Conservation (phyloP, 2,888 invertebrate genomes). For the Spodoptera littoralis region DNA sequence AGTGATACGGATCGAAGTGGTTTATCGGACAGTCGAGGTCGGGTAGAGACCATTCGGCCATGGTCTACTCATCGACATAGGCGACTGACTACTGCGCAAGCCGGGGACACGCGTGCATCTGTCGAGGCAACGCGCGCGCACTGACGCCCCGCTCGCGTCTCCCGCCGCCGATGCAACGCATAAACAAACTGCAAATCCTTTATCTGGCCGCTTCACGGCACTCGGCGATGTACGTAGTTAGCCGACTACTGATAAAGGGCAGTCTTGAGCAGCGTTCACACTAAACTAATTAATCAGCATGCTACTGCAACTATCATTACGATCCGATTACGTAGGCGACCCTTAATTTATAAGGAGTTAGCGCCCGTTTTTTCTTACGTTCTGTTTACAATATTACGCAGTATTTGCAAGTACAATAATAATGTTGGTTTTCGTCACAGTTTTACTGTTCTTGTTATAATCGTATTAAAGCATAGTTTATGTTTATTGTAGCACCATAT, state of each 20-base stretch:
- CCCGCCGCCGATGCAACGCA: slow-evolving; percentile 73
- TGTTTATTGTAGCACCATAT: slow-evolving; percentile 10
- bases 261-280: slow-evolving; percentile 59
- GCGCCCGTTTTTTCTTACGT: slow-evolving; percentile 16
- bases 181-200: slow-evolving; percentile 84
- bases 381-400: slow-evolving; percentile 55
- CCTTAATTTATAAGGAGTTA: slow-evolving; percentile 6
- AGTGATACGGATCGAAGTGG: slow-evolving; percentile 61
- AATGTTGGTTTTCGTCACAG: slow-evolving; percentile 29
- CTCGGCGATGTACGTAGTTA: slow-evolving; percentile 67
- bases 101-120: slow-evolving; percentile 73
- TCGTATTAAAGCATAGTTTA: slow-evolving; percentile 30
- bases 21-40: slow-evolving; percentile 65
- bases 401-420: slow-evolving; percentile 34
- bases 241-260: slow-evolving; percentile 73
- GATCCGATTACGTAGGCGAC: slow-evolving; percentile 18
- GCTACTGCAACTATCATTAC: slow-evolving; percentile 16
- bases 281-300: slow-evolving; percentile 52
- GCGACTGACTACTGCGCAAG: slow-evolving; percentile 65
- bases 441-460: slow-evolving; percentile 36
- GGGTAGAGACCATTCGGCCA: slow-evolving; percentile 73
- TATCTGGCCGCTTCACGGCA: slow-evolving; percentile 71
- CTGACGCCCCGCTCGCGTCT: slow-evolving; percentile 70
- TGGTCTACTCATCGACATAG: slow-evolving; percentile 53
- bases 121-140: slow-evolving; percentile 76